A percentile compares a stretch with the other conserved stretches of the same genome.
Conservation (phyloP, 2,888 invertebrate genomes). For the Hyppa rectilinea region DNA sequence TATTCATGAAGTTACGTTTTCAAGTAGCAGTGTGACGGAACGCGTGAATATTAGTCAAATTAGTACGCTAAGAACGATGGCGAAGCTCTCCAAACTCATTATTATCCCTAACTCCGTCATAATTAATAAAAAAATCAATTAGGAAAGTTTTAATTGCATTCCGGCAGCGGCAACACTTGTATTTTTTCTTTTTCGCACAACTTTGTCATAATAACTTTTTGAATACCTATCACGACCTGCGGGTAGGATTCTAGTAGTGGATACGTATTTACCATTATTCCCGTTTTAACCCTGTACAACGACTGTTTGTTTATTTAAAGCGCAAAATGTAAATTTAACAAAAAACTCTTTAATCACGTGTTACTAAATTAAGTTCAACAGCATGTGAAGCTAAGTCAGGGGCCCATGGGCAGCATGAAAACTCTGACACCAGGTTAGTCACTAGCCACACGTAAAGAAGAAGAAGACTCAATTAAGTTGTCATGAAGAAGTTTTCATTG, state of each 20-base stretch:
- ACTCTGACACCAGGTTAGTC: no score
- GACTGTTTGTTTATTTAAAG: background rate
- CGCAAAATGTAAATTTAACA: background rate
- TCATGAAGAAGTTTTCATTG: constrained; percentile 33
- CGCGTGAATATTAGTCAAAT: constrained; percentile 68
- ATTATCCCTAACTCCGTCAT: constrained; percentile 55
- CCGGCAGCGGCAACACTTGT: constrained; percentile 46
- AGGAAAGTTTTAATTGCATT: constrained; percentile 72
- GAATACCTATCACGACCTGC: constrained; percentile 23
- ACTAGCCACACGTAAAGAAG: no score
- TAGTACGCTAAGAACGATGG: constrained; percentile 55
- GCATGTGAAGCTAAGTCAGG: no score
- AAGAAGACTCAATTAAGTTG: constrained; percentile 28
- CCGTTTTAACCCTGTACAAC: background rate
- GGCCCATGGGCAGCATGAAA: no score
- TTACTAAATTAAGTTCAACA: no score
- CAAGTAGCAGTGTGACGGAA: constrained; percentile 64
- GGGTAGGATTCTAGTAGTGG: background rate
- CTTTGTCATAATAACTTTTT: constrained; percentile 47
- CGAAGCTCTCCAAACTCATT: constrained; percentile 60
- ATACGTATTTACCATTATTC: background rate
- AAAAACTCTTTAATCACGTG: constrained; percentile 5
- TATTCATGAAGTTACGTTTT: constrained; percentile 68
- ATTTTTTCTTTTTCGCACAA: constrained; percentile 47
- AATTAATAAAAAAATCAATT: constrained; percentile 72